Evolutionary conservation across 2,888 invertebrate genomes (phyloP).

Genomic region (Melanargia galathea): DNA sequence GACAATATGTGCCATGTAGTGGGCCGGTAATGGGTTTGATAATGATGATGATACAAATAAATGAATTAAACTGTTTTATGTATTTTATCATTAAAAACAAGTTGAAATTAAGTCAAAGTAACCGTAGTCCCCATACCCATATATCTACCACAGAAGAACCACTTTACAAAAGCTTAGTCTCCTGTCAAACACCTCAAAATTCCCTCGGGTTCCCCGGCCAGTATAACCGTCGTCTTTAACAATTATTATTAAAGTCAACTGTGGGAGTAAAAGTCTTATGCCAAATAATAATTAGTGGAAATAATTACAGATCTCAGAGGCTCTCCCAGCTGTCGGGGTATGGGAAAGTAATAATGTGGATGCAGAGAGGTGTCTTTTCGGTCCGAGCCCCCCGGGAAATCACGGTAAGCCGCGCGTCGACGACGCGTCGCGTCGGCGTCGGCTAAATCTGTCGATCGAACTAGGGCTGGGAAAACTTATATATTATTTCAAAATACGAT

Average conservation of each 20-base stretch:
- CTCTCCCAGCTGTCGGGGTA: conserved; percentile 60
- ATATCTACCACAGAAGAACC: too few species aligned
- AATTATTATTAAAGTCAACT: conserved; percentile 10
- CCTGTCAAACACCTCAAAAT: not conserved
- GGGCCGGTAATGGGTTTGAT: too few species aligned
- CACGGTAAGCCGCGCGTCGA: conserved; percentile 77
- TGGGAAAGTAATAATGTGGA: conserved; percentile 78
- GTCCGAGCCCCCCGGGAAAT: conserved; percentile 79
- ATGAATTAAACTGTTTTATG: too few species aligned
- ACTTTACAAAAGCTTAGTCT: too few species aligned
- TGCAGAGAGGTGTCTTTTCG: conserved; percentile 79
- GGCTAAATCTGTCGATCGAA: conserved; percentile 67
- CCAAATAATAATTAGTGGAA: conserved; percentile 46
- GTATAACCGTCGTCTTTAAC: not conserved
- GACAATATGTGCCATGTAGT: too few species aligned
- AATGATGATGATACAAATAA: too few species aligned
- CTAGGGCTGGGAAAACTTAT: conserved; percentile 49
- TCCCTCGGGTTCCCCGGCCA: not conserved
- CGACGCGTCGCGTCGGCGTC: conserved; percentile 64
- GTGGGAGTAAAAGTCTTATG: conserved; percentile 24
- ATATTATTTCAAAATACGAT: not conserved
- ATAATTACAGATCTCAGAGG: conserved; percentile 63
- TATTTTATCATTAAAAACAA: too few species aligned
- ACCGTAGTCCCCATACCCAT: too few species aligned
- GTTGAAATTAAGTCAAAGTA: too few species aligned